Evolutionary conservation across 1,140 invertebrate species (phyloP).

Genomic region (Orchesella cincta): DNA sequence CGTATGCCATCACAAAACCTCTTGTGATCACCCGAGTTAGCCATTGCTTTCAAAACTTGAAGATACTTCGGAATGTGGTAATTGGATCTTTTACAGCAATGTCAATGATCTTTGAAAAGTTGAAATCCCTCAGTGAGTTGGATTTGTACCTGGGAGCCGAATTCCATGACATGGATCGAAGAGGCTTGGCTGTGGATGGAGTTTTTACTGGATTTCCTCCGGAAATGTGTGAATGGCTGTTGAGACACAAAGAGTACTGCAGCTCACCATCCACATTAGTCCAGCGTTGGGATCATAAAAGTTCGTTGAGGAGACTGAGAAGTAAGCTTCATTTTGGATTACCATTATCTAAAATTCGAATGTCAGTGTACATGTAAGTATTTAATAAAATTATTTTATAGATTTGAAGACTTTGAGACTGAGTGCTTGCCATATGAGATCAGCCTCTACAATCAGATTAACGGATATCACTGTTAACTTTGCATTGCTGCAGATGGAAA

Average conservation of each 20-base stretch:
- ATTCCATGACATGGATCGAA: slow-evolving; percentile 6
- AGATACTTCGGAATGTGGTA: background rate
- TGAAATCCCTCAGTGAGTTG: background rate
- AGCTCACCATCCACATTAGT: background rate
- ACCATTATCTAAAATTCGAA: background rate
- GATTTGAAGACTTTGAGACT: slow-evolving; percentile 17
- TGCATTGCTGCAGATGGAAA: slow-evolving; percentile 14
- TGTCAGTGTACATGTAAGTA: background rate
- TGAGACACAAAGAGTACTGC: background rate
- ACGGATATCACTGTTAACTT: slow-evolving; percentile 4
- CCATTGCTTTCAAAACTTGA: slow-evolving; percentile 23
- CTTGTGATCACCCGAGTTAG: background rate
- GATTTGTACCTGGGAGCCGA: slow-evolving; percentile 14
- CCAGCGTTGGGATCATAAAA: slow-evolving; percentile 4
- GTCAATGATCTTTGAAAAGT: background rate
- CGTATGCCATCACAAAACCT: background rate
- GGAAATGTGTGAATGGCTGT: slow-evolving; percentile 20
- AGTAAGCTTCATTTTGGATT: background rate
- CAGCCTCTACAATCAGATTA: slow-evolving; percentile 17
- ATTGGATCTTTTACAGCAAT: background rate
- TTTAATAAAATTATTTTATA: background rate
- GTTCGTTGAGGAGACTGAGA: background rate
- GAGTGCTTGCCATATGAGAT: background rate
- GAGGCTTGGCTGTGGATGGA: background rate
- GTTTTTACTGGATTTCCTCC: slow-evolving; percentile 14